A percentile compares a stretch with the other conserved stretches of the same genome.
Evolutionary conservation across 2,113 vertebrate species (phyloP).

Genomic region (Ammodytes dubius): DNA sequence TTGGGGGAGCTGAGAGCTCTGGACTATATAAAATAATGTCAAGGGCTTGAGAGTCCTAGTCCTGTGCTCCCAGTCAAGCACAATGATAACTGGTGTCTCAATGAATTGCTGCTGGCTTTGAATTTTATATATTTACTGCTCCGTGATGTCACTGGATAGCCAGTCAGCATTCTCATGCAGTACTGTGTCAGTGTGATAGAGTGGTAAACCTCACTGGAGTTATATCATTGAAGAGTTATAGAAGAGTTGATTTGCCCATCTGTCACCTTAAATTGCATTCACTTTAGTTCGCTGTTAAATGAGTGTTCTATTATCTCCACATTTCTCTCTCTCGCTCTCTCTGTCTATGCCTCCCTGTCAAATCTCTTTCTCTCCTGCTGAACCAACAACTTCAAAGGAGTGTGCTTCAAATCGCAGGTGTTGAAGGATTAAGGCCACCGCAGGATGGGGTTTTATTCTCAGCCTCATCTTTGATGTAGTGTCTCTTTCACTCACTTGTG

Average conservation of each 20-base stretch:
- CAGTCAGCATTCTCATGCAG: constrained; percentile 29
- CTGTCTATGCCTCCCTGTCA: constrained; percentile 38
- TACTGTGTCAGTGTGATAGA: constrained; percentile 51
- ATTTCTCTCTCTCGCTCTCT: constrained; percentile 51
- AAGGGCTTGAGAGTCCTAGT: not conserved
- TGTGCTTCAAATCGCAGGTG: constrained; percentile 83
- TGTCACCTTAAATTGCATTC: constrained; percentile 48
- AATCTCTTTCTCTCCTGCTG: constrained; percentile 66
- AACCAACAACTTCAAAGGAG: constrained; percentile 80
- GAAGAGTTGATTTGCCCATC: constrained; percentile 20
- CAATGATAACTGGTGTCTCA: constrained; percentile 12
- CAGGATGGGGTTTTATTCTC: constrained; percentile 73
- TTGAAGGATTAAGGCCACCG: constrained; percentile 85
- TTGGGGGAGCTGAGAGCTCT: not conserved
- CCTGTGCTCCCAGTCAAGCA: constrained; percentile 17
- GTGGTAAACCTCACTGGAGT: constrained; percentile 38
- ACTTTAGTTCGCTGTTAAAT: constrained; percentile 52
- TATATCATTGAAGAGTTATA: constrained; percentile 26
- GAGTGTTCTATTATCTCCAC: constrained; percentile 38
- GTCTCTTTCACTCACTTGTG: constrained; percentile 70
- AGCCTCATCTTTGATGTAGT: constrained; percentile 82
- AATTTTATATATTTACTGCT: constrained; percentile 43
- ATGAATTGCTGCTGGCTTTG: constrained; percentile 41
- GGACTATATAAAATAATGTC: constrained; percentile 12
- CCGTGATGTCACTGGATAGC: constrained; percentile 33